Evolutionary conservation across 2,113 vertebrate species (phyloP).

Genomic region (Dromas ardeola): DNA sequence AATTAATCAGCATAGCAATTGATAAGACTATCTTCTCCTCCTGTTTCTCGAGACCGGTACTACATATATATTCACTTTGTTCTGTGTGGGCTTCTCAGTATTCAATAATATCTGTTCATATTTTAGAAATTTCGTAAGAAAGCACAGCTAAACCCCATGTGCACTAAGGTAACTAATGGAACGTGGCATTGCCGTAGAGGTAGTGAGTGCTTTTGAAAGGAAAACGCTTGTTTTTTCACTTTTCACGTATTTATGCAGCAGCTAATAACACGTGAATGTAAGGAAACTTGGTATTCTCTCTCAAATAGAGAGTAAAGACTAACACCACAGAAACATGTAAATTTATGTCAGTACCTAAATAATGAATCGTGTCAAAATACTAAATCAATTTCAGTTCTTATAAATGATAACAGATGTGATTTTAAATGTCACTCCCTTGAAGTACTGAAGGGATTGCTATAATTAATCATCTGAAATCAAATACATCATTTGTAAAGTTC

Average conservation of each 20-base stretch:
- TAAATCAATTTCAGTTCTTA: slow-evolving; percentile 1
- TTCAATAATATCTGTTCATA: not conserved
- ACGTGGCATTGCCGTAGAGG: not conserved
- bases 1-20: not conserved
- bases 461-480: slow-evolving; percentile 18
- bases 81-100: not conserved
- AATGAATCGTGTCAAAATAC: not conserved
- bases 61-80: not conserved
- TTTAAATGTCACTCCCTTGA: not conserved
- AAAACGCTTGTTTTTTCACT: not conserved
- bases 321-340: not conserved
- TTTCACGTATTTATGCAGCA: not conserved
- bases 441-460: not conserved
- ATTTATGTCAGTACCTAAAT: not conserved
- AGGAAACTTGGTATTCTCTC: not conserved
- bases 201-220: not conserved
- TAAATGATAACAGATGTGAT: not conserved
- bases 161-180: not conserved
- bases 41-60: not conserved
- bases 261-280: not conserved
- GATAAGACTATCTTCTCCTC: not conserved
- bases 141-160: not conserved
- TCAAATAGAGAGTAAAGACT: not conserved
- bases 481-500: not conserved
- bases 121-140: slow-evolving; percentile 42